Base-by-base conservation (phyloP, 64 coral and sea anemone species). In the Montipora foliosa region DNA sequence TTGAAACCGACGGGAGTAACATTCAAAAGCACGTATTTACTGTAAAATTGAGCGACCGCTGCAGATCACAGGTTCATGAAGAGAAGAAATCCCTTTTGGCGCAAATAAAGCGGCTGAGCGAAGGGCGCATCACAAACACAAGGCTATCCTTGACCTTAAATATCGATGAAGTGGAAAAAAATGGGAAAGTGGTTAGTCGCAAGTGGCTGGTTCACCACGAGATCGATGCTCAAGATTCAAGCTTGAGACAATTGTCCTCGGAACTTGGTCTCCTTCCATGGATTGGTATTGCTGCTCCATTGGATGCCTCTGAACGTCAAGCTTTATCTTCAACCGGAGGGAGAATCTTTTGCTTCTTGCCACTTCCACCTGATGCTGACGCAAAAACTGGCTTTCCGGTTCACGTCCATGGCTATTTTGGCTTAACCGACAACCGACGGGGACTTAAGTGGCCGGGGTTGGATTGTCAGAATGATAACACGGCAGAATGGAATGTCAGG, bases 401-500 rank as follows among this genome's bases (percentile, higher is more conserved):
- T 50, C 96, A 95, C 47, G 91, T 98, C 25, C 94, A 98, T 88
- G 96, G 96, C 3, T 92, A 92, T 9, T 98, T 98, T 98, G 96
- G 96, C 6, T 85, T 98, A 24, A 91, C 93, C 6, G 96, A 98
- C 80, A 98, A 95, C 71, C 88, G 96, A 66, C 95, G 95, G 0
- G 95, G 92, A 29, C 91, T 98, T 8, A 98, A 98, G 51, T 98
- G 96, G 96, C 94, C 94, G 47, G 95, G 70, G 2, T 68, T 76
- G 49, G 96, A 98, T 64, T 83, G 96, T 8, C 96, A 98, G 71
- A 93, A 93, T 91, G 96, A 98, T 76, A 88, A 87, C 8, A 90
- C 94, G 1, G 96, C 94, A 16, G 88, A 98, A 88, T 98, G 96
- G 96, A 95, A 98, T 87, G 81, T 87, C 16, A 57, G 75, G 66